These are phyloP conservation scores for Tricholaema leucomelas DNA, from an alignment of 2,113 vertebrate genomes.

Conservation along the genomic window DNA sequence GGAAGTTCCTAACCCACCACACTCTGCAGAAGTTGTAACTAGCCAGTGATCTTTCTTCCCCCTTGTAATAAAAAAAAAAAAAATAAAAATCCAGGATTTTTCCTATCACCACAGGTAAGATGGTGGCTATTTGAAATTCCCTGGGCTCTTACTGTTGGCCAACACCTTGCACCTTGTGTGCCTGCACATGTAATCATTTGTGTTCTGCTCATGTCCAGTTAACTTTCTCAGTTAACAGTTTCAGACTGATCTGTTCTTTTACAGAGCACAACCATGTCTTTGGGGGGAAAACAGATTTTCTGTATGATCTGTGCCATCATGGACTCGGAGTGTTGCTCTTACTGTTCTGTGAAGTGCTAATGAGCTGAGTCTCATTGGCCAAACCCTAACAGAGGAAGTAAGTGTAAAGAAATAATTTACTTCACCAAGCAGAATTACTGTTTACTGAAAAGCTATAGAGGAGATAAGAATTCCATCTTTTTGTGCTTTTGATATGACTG, in stretches of 20 bases:
- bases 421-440: not conserved
- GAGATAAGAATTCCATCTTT: not conserved
- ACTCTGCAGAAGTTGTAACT: not conserved
- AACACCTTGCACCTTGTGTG: not conserved
- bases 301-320: not conserved
- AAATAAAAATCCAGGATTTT: too few relatives aligned
- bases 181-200: not conserved
- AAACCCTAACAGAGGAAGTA: not conserved
- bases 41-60: not conserved
- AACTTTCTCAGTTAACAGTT: not conserved
- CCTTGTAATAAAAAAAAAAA: too few relatives aligned
- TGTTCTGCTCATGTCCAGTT: not conserved
- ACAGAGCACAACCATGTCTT: not conserved
- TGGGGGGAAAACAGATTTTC: not conserved
- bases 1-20: too few relatives aligned
- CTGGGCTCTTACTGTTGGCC: not conserved
- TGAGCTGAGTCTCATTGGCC: not conserved
- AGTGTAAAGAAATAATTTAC: not conserved
- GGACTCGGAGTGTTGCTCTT: not conserved
- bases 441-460: not conserved
- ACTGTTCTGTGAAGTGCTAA: not conserved
- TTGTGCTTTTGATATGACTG: not conserved
- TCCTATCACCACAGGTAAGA: not conserved
- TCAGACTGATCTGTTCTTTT: not conserved
- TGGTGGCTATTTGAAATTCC: not conserved